These are phyloP conservation scores for Myotis davidii DNA, from an alignment of 2,113 vertebrate genomes.

Conservation along the genomic window DNA sequence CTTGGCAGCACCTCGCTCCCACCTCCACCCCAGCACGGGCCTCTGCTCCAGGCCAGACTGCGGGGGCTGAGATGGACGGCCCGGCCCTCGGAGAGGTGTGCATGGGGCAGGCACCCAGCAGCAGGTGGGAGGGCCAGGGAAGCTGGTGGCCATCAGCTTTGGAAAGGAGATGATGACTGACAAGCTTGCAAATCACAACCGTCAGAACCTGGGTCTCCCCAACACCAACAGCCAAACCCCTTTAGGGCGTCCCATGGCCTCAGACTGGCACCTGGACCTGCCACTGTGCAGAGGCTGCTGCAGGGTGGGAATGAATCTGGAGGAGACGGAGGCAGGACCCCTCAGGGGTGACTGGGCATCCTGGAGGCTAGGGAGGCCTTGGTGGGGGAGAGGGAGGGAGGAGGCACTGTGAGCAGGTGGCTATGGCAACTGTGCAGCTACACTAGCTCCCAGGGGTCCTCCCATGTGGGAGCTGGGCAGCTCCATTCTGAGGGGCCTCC, in stretches of 20 bases:
- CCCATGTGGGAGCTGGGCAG: neutral
- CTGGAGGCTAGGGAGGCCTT: neutral
- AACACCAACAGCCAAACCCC: no score
- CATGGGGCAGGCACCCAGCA: neutral
- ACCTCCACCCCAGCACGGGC: fast-evolving
- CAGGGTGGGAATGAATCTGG: neutral
- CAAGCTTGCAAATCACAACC: neutral
- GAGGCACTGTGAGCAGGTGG: neutral
- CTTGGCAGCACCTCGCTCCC: neutral
- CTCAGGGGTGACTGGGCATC: fast-evolving
- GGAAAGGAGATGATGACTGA: neutral
- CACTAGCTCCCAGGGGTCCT: neutral
- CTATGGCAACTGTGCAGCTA: no score
- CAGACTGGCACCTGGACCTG: neutral
- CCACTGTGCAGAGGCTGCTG: neutral
- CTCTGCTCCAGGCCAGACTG: neutral
- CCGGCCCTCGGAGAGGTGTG: neutral
- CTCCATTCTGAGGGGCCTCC: neutral
- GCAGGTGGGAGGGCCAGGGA: neutral
- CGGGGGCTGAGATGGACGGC: fast-evolving
- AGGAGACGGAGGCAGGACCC: neutral
- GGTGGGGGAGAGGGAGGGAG: neutral
- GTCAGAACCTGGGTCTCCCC: neutral
- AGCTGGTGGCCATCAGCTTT: neutral
- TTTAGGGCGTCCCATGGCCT: neutral